Base-by-base conservation (phyloP, 1,140 invertebrate genomes). In the Ostrea denselamellosa region DNA sequence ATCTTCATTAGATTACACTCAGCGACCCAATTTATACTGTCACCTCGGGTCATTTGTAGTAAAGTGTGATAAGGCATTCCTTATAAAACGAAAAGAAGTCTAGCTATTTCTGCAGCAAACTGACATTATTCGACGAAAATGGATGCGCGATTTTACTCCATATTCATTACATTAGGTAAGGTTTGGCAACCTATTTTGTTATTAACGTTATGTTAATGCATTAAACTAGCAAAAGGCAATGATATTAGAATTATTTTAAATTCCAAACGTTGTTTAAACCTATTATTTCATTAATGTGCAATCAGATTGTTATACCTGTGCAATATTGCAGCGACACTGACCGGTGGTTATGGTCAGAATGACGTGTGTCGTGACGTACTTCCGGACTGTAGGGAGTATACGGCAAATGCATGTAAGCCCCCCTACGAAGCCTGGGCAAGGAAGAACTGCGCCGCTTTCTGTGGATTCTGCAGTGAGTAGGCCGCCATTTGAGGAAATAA, bases 381-480 rank as follows among this genome's bases (percentile, higher is more conserved):
- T 44, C 53, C 85, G 28, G 88, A 88, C 34, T 88, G 87, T 56
- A 28, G 25, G 0, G 68, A 87, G 54, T 90, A 88, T 68, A 86
- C 65, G 4, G 22, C 58, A 7, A 17, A 19, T 4, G 68, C 88
- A 17, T 90, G 90, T 25, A 19, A 22, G 19, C 87, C 81, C 25
- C 87, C 86, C 9, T 90, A 90, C 71, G 17, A 44, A 4, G 52
- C 62, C 14, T 91, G 91, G 91, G 91, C 87, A 0, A 85, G 87
- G 68, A 28, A 81, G 17, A 90, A 90, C 62, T 91, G 91, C 82
- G 85, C 89, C 19, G 85, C 86, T 19, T 90, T 87, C 65, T 91
- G 91, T 68, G 88, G 87, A n/a, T 86, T 90, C 53, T 91, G 90
- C 86, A 82, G 90, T 90, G 77, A 56, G 83, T 89, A 68, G 9